Evolutionary conservation across 2,888 invertebrate genomes (phyloP), one percentile per base, ranked within the genome.

Genomic region (Coleophora deauratella): DNA sequence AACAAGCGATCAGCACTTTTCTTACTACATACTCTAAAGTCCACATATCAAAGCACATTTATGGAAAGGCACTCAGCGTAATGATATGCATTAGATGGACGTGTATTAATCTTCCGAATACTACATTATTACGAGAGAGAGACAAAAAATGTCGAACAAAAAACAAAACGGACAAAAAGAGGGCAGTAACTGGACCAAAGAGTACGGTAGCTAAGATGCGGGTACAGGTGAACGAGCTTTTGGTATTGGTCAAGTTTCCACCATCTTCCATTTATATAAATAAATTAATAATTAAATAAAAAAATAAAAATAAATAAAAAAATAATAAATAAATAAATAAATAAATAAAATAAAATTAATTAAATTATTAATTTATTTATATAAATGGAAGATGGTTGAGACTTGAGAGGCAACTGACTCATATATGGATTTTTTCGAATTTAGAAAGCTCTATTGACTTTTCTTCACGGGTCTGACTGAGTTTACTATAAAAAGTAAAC

Each of bases 171-270:
- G 54, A 47, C 49, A 52, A 60, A 73, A 72, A 65, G 75, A 74
- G 82, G 82, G 73, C 81, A 74, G 65, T 80, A 81, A 81, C 81
- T 78, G 79, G 75, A 72, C 57, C 62, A 21, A 64, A 67, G 64
- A 58, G 66, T 69, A 69, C 77, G 62, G 74, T 71, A 73, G 75
- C 71, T 45, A 50, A 51, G 49, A 43, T 10, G 42, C 44, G 37
- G 36, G 65, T 57, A 64, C 53, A 47, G 52, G 33, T 32, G 52
- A 54, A 52, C 49, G 61, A 27, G 28, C 46, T 37, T 33, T 34
- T 58, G 49, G 53, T 37, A 35, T 37, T 11, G 9, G 8, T 15
- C n/a, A n/a, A n/a, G n/a, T n/a, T n/a, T n/a, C n/a, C n/a, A n/a
- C n/a, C n/a, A n/a, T n/a, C n/a, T n/a, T n/a, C n/a, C n/a, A n/a